Evolutionary conservation across 1,140 invertebrate species (phyloP), one percentile per base, ranked within the genome.

Genomic region (Bilobella aurantiaca): DNA sequence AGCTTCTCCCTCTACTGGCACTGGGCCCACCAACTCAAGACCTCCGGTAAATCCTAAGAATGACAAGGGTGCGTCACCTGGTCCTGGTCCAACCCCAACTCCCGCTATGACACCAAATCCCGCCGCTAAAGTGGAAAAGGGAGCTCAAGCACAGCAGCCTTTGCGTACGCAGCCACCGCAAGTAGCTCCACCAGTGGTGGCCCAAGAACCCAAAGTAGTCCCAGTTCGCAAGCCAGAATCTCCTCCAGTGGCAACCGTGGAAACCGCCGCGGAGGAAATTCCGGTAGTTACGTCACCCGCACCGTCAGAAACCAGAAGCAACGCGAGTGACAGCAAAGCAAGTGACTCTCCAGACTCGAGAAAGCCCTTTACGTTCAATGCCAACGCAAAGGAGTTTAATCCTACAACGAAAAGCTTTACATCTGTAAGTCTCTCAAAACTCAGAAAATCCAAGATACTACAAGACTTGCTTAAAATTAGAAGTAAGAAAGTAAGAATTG

Each of bases 381-480:
- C 90, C 31, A 87, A 92, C 76, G 89, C 89, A 23, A 92, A 92
- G 78, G 89, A 91, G 79, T 92, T 91, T 79, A 93, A 92, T 82
- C 90, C 90, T 25, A 86, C 86, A 73, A 85, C 88, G 27, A 92
- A 91, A 75, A 82, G 88, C 3, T 93, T 93, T 76, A 87, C 87
- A 67, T 89, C 89, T n/a, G 83, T 89, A 75, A 86, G 86, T 77
- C n/a, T n/a, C n/a, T n/a, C n/a, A n/a, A n/a, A n/a, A n/a, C n/a
- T n/a, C n/a, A n/a, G n/a, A n/a, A n/a, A n/a, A n/a, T n/a, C n/a
- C n/a, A n/a, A n/a, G n/a, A n/a, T n/a, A n/a, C n/a, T n/a, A n/a
- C n/a, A n/a, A 3, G 16, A 46, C 12, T 27, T 27, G 2, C 14
- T 21, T 56, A 12, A 63, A 30, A 30, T 14, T 25, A 30, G 28